Evolutionary conservation across 1,140 invertebrate species (phyloP).

Genomic region (Tenebrio molitor): DNA sequence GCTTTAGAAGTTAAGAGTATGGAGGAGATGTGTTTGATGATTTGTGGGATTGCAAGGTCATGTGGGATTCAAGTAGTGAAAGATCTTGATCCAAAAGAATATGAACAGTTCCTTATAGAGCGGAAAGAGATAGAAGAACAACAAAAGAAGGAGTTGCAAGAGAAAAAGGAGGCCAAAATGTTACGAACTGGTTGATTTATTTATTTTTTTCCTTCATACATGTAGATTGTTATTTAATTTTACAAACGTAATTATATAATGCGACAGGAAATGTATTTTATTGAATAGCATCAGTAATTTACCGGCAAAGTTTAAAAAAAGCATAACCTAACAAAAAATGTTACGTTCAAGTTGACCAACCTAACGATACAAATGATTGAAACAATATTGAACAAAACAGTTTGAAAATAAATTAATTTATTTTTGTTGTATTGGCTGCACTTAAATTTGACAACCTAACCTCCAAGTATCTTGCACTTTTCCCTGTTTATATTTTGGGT

Average conservation of each 20-base stretch:
- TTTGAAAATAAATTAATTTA: no score
- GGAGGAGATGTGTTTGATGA: constrained; percentile 81
- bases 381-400: no score
- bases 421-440: no score
- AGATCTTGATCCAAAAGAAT: constrained; percentile 85
- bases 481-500: not conserved
- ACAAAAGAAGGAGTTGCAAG: constrained; percentile 85
- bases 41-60: constrained; percentile 82
- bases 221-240: constrained; percentile 13
- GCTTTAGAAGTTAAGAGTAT: constrained; percentile 73
- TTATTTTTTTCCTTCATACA: not conserved
- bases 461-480: not conserved
- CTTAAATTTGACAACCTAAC: not conserved
- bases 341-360: no score
- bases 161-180: constrained; percentile 93
- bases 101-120: constrained; percentile 86
- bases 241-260: constrained; percentile 2
- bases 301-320: no score
- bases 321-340: no score
- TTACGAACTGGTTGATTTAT: constrained; percentile 78
- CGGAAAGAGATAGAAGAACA: constrained; percentile 79
- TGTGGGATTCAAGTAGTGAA: constrained; percentile 91
- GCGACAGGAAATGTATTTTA: no score
- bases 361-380: no score
- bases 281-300: no score